These are phyloP conservation scores for Nysson spinosus DNA, from an alignment of 2,888 invertebrate species.

Conservation along the genomic window DNA sequence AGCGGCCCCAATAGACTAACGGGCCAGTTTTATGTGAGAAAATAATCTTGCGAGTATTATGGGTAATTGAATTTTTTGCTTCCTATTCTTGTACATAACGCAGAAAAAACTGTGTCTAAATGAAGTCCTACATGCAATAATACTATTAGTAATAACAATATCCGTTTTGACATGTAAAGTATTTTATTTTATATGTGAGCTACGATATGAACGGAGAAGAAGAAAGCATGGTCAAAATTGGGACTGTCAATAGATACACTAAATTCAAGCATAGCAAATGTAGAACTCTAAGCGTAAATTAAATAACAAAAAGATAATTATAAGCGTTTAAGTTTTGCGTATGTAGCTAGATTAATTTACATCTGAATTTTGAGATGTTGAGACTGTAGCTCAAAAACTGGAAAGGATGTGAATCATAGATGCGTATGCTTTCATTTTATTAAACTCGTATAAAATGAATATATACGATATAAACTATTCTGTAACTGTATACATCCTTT, in stretches of 20 bases:
- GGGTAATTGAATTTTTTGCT: conserved; percentile 52
- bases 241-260: conserved; percentile 27
- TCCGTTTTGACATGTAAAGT: conserved; percentile 63
- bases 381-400: conserved; percentile 24
- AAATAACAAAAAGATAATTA: conserved; percentile 33
- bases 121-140: conserved; percentile 60
- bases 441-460: background rate
- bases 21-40: conserved; percentile 33
- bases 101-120: conserved; percentile 53
- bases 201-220: conserved; percentile 30
- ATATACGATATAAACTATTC: conserved; percentile 18
- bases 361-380: conserved; percentile 11
- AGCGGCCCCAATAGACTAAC: conserved; percentile 29
- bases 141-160: conserved; percentile 43
- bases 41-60: conserved; percentile 33
- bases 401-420: conserved; percentile 7
- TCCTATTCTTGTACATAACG: conserved; percentile 64
- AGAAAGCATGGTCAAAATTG: conserved; percentile 29
- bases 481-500: conserved; percentile 6
- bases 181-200: conserved; percentile 62
- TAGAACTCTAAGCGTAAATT: conserved; percentile 45
- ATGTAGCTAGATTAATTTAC: conserved; percentile 27
- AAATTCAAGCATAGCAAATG: conserved; percentile 38
- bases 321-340: conserved; percentile 38
- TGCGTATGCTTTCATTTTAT: background rate